Percentiles rank a stretch among this genome's conserved stretches.
Conservation (phyloP, 2,888 invertebrate genomes). For the Stomorhina lunata region DNA sequence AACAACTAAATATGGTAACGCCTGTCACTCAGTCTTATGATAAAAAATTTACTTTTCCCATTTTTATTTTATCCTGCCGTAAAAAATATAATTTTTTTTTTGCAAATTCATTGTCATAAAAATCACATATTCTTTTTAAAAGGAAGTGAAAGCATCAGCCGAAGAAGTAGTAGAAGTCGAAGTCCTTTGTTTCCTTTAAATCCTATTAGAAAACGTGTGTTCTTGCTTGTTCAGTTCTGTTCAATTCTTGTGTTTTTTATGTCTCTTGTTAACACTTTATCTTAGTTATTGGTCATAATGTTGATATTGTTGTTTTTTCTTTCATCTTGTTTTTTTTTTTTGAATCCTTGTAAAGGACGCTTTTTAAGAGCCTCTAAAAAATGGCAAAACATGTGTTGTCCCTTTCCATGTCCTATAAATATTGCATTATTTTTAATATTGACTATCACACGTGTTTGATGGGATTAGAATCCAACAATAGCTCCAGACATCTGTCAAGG, state of each 20-base stretch:
- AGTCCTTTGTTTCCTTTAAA: conserved; percentile 61
- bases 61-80: conserved; percentile 8
- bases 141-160: conserved; percentile 12
- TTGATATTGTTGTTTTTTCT: conserved; percentile 34
- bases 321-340: background rate
- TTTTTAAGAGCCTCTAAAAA: conserved; percentile 29
- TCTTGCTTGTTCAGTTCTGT: conserved; percentile 47
- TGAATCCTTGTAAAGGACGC: background rate
- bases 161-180: background rate
- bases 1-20: conserved; percentile 39
- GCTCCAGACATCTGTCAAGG: conserved; percentile 50
- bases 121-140: conserved; percentile 53
- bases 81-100: conserved; percentile 50
- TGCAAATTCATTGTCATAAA: conserved; percentile 68
- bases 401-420: conserved; percentile 14
- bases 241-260: no score
- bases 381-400: conserved; percentile 47
- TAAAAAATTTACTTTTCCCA: conserved; percentile 40
- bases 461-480: conserved; percentile 42
- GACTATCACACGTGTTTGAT: conserved; percentile 64
- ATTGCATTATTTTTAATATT: conserved; percentile 41
- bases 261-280: conserved; percentile 63
- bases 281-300: conserved; percentile 59
- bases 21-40: conserved; percentile 57
- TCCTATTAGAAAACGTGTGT: conserved; percentile 70